Conservation (phyloP, 1,140 invertebrate species). For the Cheumatopsyche charites region DNA sequence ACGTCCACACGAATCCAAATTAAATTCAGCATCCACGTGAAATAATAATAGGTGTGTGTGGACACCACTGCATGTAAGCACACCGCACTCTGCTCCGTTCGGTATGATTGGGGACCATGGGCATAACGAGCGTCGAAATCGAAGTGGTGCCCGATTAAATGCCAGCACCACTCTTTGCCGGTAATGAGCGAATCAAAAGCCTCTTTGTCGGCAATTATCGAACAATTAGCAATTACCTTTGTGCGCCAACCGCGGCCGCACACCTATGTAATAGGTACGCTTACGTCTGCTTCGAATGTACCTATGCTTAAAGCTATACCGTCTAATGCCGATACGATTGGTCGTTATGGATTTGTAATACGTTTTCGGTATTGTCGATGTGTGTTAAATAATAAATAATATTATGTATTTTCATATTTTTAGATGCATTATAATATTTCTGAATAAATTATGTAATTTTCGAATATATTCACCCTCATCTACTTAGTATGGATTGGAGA, state of each 20-base stretch:
- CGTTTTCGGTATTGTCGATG: too few relatives aligned
- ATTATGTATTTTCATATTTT: too few relatives aligned
- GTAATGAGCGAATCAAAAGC: constrained; percentile 44
- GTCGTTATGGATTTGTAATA: too few relatives aligned
- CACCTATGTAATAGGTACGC: constrained; percentile 8
- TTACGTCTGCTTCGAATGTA: not conserved
- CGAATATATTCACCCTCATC: not conserved
- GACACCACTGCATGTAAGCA: not conserved
- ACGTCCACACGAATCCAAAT: not conserved
- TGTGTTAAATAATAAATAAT: too few relatives aligned
- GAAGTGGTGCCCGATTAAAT: constrained; percentile 28
- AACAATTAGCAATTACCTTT: constrained; percentile 45
- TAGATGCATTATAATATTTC: too few relatives aligned
- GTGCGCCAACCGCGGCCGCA: constrained; percentile 7
- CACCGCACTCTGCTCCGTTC: not conserved
- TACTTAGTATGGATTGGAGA: constrained; percentile 24
- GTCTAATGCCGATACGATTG: constrained; percentile 4
- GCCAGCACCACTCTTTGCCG: constrained; percentile 35
- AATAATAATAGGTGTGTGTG: not conserved
- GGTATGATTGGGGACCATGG: constrained; percentile 6
- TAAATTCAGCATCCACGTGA: not conserved
- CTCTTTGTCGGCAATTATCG: constrained; percentile 43
- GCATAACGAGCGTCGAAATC: constrained; percentile 8
- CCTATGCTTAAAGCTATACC: not conserved
- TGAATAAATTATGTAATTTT: too few relatives aligned